These are phyloP conservation scores for Ostrea edulis DNA, from an alignment of 1,140 invertebrate species.

Conservation along the genomic window DNA sequence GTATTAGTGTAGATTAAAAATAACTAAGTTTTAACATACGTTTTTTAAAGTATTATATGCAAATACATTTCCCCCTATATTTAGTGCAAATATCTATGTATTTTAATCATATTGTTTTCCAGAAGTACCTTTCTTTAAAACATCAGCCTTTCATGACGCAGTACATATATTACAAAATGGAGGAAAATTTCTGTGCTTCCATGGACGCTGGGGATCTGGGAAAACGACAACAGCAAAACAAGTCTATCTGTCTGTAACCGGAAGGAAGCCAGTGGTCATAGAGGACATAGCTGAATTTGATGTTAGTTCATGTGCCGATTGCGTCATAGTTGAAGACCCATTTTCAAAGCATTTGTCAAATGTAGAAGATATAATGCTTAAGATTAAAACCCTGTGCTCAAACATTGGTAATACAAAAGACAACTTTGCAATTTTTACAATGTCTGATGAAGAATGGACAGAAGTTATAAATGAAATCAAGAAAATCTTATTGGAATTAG, in stretches of 20 bases:
- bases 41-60: too few species aligned
- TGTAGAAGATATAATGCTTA: neutral
- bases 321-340: neutral
- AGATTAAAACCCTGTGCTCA: neutral
- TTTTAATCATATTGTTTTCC: too few species aligned
- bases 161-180: neutral
- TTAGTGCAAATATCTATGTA: too few species aligned
- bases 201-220: neutral
- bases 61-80: too few species aligned
- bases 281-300: neutral
- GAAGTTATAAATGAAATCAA: neutral
- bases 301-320: neutral
- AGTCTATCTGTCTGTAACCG: neutral
- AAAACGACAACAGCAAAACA: neutral
- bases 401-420: neutral
- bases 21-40: too few species aligned
- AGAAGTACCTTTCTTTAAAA: neutral
- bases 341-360: neutral
- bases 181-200: neutral
- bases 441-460: neutral
- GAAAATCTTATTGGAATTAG: neutral
- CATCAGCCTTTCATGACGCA: neutral
- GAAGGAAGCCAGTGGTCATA: neutral
- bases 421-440: neutral
- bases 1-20: too few species aligned